Evolutionary conservation across 2,113 vertebrate genomes (phyloP), one percentile per base, ranked within the genome.

Genomic region (Leptosomus discolor): DNA sequence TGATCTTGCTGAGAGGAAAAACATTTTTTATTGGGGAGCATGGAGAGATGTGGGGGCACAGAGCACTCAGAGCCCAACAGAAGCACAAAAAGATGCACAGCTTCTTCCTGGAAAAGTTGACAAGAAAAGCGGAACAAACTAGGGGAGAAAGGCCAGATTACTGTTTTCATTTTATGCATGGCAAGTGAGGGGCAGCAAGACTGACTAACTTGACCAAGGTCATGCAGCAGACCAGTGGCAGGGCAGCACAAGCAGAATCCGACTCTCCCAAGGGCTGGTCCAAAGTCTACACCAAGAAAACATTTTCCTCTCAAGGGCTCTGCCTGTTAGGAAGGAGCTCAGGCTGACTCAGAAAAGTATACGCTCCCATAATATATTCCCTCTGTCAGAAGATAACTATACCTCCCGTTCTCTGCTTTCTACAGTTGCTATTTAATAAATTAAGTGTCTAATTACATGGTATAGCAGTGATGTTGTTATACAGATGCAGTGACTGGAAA

Each of bases 361-460:
- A 64, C 1, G 3, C 56, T 78, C n/a, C 53, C 46, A 15, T 73
- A 89, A 84, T 17, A 5, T 68, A 92, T 91, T 96, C 77, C 58
- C 9, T 73, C 78, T 91, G 87, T 91, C 88, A 89, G 84, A 74
- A 83, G 89, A 61, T 89, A 94, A 93, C 71, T 95, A 9, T 87
- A 65, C 93, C 95, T 97, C 85, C 84, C 5, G 13, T 70, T 95
- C 80, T 73, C 91, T 95, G 85, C 91, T 93, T 90, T 54, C 87
- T 88, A 76, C 81, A n/a, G 70, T 58, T 2, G 5, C 89, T 95
- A 81, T 95, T 97, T 94, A 96, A 95, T 97, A 97, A 96, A 97
- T 97, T 97, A 94, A 90, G 58, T 63, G 53, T 91, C 93, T 97
- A 97, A 97, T 97, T 97, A 96, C 81, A 93, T 56, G 84, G 93